Evolutionary conservation across 2,797 vertebrate genomes (phyloP), one percentile per base, ranked within the genome.

Genomic region (Myripristis murdjan): DNA sequence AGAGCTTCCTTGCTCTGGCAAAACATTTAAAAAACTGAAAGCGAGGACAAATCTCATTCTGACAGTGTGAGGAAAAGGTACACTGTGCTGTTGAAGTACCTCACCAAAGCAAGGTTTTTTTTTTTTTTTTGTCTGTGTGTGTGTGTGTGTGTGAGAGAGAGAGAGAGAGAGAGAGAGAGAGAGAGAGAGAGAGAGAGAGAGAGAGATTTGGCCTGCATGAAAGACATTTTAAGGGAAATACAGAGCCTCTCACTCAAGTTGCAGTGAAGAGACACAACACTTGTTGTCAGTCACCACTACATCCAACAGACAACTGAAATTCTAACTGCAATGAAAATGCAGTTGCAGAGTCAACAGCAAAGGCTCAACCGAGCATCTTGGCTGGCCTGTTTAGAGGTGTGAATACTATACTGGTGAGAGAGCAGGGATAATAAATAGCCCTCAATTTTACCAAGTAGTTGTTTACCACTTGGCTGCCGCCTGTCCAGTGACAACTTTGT

Each of bases 221-320:
- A 51, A 51, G 44, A 69, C 31, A 55, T 69, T 41, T n/a, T n/a
- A n/a, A n/a, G n/a, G n/a, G n/a, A 43, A 26, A 48, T 64, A 35
- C 35, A 64, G 49, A 56, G 64, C 41, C 65, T 58, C n/a, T 68
- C 65, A 57, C 65, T 68, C 65, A 68, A 39, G 23, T 47, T 60
- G 56, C 66, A 69, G 66, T 35, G 14, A 64, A 53, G 66, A 59
- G 47, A n/a, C n/a, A n/a, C n/a, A n/a, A 60, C 46, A 59, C 20
- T 69, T 51, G 46, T 69, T 43, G 47, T 41, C 31, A 41, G 28
- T 51, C 18, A 41, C 46, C 15, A 18, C 65, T 41, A 69, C 46
- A 60, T 69, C 6, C 31, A 52, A 41, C 56, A 70, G 44, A 58
- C 10, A 44, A 56, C 41, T 44, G 43, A 41, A 58, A 51, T 68